Base-by-base conservation (phyloP, 2,113 vertebrate species). In the Nothoprocta perdicaria region DNA sequence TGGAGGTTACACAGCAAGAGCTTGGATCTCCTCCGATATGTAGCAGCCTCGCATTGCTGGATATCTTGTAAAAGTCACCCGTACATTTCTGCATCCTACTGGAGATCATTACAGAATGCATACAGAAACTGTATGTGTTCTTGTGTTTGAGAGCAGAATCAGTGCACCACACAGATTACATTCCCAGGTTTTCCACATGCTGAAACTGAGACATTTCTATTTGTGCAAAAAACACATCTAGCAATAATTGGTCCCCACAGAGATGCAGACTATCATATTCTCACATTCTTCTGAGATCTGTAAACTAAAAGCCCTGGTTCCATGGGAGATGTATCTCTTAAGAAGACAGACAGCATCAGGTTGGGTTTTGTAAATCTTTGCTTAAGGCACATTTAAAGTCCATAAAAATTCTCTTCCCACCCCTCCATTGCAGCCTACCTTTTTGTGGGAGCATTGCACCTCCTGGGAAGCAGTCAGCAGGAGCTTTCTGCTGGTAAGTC, bases 1-100 rank as follows among this genome's bases (percentile, higher is more conserved):
- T 82, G 75, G 91, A 91, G 84, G 83, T 95, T 88, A 85, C 89
- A 93, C 91, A 93, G 94, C 89, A 93, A 96, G 92, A 50, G 92
- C 65, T 92, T 94, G 88, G 80, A 88, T 90, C 71, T 82, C 35
- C 73, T 58, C 71, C 1, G 26, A 69, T 62, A 18, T 21, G 82
- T 45, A 79, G 89, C 88, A 92, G 91, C 63, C 80, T 92, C 76
- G 91, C 91, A 21, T 92, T 62, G 92, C 85, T 93, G 92, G 94
- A 84, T 95, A 71, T 83, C 94, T 92, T 87, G 87, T 89, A 91
- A 94, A 90, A 93, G 88, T 89, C 92, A 92, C 65, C 86, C 76
- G 57, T 90, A 78, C 76, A 82, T 80, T 94, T 94, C 73, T 90
- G 85, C 87, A 81, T 88, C 68, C 26, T 90, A 88, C 88, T 89